Conservation (phyloP, 2,797 vertebrate genomes). For the Enteromius radiatus region DNA sequence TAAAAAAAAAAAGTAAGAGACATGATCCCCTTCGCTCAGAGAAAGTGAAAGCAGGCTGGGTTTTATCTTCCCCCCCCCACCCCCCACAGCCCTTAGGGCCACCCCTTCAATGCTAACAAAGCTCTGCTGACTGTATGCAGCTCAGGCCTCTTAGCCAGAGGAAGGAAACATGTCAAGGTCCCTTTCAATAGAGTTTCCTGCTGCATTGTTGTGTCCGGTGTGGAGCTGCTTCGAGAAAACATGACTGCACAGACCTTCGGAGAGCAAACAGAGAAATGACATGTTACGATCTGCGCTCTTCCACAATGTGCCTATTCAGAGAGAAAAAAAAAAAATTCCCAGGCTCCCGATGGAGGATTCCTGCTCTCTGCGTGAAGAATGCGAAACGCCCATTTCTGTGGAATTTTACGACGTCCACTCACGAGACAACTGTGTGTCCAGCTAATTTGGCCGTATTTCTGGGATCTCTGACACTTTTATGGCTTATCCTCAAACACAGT, state of each 20-base stretch:
- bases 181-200: slow-evolving; percentile 39
- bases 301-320: slow-evolving; percentile 52
- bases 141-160: slow-evolving; percentile 48
- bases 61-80: slow-evolving; percentile 1
- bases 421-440: slow-evolving; percentile 67
- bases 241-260: slow-evolving; percentile 11
- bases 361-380: slow-evolving; percentile 57
- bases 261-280: slow-evolving; percentile 27
- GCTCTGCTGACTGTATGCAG: slow-evolving; percentile 58
- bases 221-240: slow-evolving; percentile 3
- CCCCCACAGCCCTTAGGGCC: slow-evolving; percentile 35
- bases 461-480: slow-evolving; percentile 76
- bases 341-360: slow-evolving; percentile 52
- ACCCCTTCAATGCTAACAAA: slow-evolving; percentile 61
- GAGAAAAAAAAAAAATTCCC: slow-evolving; percentile 32
- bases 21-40: slow-evolving; percentile 48
- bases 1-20: slow-evolving; percentile 17
- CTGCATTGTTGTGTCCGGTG: slow-evolving; percentile 22
- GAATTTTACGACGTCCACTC: slow-evolving; percentile 70
- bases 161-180: slow-evolving; percentile 51
- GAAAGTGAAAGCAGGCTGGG: slow-evolving; percentile 64
- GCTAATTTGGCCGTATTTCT: slow-evolving; percentile 80
- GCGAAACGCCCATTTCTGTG: slow-evolving; percentile 60
- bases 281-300: slow-evolving; percentile 36
- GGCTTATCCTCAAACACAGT: slow-evolving; percentile 61